Evolutionary conservation across 2,797 vertebrate species (phyloP).

Genomic region (Tarsius wallacei): DNA sequence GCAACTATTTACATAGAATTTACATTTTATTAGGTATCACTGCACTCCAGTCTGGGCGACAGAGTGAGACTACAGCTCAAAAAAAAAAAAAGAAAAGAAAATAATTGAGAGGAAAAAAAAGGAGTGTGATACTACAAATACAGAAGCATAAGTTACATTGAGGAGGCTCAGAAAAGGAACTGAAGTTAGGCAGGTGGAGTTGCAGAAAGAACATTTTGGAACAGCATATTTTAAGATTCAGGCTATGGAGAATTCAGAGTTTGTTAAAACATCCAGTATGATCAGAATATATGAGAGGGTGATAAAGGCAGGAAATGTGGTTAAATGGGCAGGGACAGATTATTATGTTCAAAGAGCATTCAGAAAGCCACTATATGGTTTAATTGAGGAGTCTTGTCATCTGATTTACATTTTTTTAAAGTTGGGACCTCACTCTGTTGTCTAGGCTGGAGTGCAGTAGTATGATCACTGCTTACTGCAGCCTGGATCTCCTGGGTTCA

Average conservation of each 20-base stretch:
- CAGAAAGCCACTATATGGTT: background rate
- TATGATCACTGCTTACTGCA: no score
- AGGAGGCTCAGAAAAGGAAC: background rate
- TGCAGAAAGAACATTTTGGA: background rate
- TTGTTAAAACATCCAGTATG: background rate
- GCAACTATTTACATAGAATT: background rate
- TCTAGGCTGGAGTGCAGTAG: no score
- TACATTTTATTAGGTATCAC: background rate
- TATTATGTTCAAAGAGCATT: background rate
- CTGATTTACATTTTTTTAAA: background rate
- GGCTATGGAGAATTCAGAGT: background rate
- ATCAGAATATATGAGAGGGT: background rate
- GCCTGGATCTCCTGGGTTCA: no score
- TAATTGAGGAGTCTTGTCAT: background rate
- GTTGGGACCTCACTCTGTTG: no score
- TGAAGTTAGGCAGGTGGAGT: background rate
- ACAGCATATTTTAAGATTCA: background rate
- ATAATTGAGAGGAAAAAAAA: slow-evolving; percentile 8
- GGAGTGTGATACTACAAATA: background rate
- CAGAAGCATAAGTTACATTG: background rate
- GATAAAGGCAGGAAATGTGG: background rate
- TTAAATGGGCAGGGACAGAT: background rate
- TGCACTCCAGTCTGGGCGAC: no score
- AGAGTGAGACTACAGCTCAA: no score
- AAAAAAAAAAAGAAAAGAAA: no score